Evolutionary conservation across 2,888 invertebrate genomes (phyloP), one percentile per base, ranked within the genome.

Genomic region (Crepidodera aurea): DNA sequence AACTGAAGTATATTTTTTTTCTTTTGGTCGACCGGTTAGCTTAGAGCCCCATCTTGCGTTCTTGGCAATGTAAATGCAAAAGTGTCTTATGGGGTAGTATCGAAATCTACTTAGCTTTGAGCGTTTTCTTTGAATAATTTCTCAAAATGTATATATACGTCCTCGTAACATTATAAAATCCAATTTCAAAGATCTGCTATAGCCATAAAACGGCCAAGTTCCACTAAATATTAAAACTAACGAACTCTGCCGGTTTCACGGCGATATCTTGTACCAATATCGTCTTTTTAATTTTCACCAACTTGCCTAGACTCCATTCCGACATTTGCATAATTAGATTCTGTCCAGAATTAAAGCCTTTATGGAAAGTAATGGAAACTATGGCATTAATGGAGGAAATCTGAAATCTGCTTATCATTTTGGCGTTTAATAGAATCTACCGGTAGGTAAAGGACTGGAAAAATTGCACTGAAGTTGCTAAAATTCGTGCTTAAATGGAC

Each of bases 341-440:
- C 40, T 40, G 39, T 62, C 22, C 40, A 46, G 54, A 65, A 62
- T 60, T 51, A 48, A 37, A 44, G 56, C 48, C 50, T 57, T 60
- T 58, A 65, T 62, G 53, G 37, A 32, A 57, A 57, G 55, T 60
- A 60, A 62, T 62, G 62, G 60, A 59, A 62, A 62, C 65, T 65
- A 59, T 62, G 59, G 66, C 61, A 66, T 68, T 64, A 65, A 68
- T 64, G 68, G 53, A 50, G 64, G 58, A 60, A 62, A 65, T 65
- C 65, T 62, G 60, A 56, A 63, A 63, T 66, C 62, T 67, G 65
- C 68, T 68, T 68, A 66, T 66, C 68, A 68, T 63, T 63, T 63
- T 59, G 34, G 54, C 60, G 51, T 64, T 60, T 67, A 67, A 67
- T 67, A 64, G 64, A 67, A 66, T 64, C 59, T 54, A 62, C 64